These are phyloP conservation scores for Neosilurus mollespiculum DNA, from an alignment of 2,797 vertebrate genomes.

Conservation along the genomic window DNA sequence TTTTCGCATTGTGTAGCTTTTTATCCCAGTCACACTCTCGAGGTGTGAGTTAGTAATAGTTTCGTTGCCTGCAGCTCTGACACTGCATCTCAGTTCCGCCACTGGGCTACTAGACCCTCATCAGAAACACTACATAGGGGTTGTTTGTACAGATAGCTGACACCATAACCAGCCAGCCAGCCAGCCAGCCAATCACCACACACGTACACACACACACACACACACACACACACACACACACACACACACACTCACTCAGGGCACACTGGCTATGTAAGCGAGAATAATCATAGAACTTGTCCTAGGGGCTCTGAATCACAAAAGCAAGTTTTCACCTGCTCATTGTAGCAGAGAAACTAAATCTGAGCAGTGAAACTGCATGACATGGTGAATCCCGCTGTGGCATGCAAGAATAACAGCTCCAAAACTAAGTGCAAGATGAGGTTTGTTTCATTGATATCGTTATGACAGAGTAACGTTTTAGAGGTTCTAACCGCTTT, in stretches of 20 bases:
- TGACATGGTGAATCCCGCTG: neutral
- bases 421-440: neutral
- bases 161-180: constrained; percentile 24
- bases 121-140: constrained; percentile 32
- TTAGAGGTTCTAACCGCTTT: neutral
- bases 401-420: neutral
- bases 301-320: constrained; percentile 64
- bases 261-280: neutral
- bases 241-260: constrained; percentile 41
- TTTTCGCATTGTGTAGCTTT: too few relatives aligned
- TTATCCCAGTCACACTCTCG: neutral
- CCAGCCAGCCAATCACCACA: neutral
- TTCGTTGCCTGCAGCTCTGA: constrained; percentile 41
- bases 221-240: constrained; percentile 36
- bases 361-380: constrained; percentile 38
- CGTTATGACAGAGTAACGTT: neutral
- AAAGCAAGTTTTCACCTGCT: constrained; percentile 64
- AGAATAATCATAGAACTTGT: constrained; percentile 44
- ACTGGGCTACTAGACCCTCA: constrained; percentile 33
- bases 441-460: neutral
- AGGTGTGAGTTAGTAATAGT: constrained; percentile 23
- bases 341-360: constrained; percentile 66
- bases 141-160: constrained; percentile 44
- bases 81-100: constrained; percentile 28
- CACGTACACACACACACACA: constrained; percentile 30